Percentiles rank a stretch among this genome's conserved stretches.
phyloP scores from a whole-genome alignment of 2,113 vertebrate species.

The Tichodroma muraria region DNA sequence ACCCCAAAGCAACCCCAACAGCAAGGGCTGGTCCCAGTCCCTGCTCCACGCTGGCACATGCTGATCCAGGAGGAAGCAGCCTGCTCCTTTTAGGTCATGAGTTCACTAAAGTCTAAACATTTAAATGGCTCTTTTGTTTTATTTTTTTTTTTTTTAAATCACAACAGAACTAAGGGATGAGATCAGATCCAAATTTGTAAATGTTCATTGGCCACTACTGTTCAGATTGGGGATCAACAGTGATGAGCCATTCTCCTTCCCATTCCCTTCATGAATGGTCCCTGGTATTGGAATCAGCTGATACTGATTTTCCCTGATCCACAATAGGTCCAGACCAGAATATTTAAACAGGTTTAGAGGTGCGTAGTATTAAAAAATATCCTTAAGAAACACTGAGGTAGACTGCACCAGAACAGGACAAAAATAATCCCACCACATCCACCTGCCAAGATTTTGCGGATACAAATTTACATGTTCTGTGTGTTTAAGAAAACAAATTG shows the following conservation, averaged over 20 bases:
- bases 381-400: constrained; percentile 83
- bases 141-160: not conserved
- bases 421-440: constrained; percentile 58
- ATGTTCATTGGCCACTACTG: not conserved
- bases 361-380: constrained; percentile 61
- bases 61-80: not conserved
- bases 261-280: constrained; percentile 25
- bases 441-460: constrained; percentile 58
- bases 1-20: not conserved
- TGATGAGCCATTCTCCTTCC: not conserved
- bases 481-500: constrained; percentile 64
- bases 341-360: constrained; percentile 45
- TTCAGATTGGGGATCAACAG: not conserved
- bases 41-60: not conserved
- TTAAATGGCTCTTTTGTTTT: not conserved
- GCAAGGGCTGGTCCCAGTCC: not conserved
- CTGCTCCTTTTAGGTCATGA: not conserved
- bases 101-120: not conserved
- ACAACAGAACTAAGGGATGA: not conserved
- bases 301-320: constrained; percentile 14
- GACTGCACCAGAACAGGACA: constrained; percentile 83
- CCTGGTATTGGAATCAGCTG: constrained; percentile 35
- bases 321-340: constrained; percentile 47
- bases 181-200: not conserved
- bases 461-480: constrained; percentile 61